Evolutionary conservation across 2,888 invertebrate species (phyloP).

Genomic region (Ditula angustiorana): DNA sequence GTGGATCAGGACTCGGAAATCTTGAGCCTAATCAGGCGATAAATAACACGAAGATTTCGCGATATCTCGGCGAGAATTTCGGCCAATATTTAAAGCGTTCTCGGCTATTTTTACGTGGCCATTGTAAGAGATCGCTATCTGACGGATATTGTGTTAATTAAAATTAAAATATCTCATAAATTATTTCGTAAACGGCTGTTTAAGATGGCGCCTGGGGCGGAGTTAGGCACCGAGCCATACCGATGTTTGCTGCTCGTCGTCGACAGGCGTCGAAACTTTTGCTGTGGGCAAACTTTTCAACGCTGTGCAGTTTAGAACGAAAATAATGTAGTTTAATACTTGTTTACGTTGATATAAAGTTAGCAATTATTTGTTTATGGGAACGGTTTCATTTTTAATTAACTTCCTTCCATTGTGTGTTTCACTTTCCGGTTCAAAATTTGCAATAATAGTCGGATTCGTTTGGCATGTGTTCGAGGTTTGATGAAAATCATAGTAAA

Average conservation of each 20-base stretch:
- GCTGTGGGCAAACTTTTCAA: not conserved
- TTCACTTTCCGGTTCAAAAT: too few relatives aligned
- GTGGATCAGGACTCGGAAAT: constrained; percentile 20
- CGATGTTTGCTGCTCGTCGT: constrained; percentile 21
- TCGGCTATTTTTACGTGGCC: constrained; percentile 42
- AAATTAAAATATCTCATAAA: constrained; percentile 66
- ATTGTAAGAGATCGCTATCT: constrained; percentile 44
- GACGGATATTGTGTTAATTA: constrained; percentile 59
- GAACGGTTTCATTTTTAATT: too few relatives aligned
- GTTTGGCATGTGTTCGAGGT: too few relatives aligned
- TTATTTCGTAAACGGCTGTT: constrained; percentile 54
- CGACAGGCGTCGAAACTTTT: constrained; percentile 41
- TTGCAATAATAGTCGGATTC: too few relatives aligned
- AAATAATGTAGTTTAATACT: not conserved
- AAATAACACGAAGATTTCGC: constrained; percentile 1
- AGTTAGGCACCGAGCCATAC: constrained; percentile 38
- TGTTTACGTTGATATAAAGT: too few relatives aligned
- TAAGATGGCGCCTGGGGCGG: constrained; percentile 33
- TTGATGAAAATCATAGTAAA: too few relatives aligned
- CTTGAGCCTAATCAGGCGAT: constrained; percentile 19
- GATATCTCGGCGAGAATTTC: not conserved
- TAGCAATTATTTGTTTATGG: too few relatives aligned
- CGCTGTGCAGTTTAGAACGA: not conserved
- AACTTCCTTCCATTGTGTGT: too few relatives aligned
- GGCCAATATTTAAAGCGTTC: constrained; percentile 27